Evolutionary conservation across 2,797 vertebrate genomes (phyloP), one percentile per base, ranked within the genome.

Genomic region (Notoglanidium macrostoma): DNA sequence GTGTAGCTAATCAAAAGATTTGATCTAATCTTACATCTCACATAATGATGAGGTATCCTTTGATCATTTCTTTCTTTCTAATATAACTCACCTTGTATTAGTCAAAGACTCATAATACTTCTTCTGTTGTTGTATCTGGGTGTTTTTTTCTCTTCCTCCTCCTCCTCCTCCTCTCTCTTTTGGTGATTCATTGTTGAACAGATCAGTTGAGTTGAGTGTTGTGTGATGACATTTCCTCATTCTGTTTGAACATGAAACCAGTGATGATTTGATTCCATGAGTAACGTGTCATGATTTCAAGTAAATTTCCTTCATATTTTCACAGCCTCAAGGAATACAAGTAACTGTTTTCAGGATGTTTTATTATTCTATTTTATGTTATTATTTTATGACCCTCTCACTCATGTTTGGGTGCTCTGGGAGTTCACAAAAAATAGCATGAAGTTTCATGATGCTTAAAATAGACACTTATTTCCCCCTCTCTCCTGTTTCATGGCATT

Each of bases 391-490:
- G 61, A 70, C 23, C 76, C 23, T 59, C 35, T 59, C n/a, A n/a
- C 72, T 83, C 40, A 85, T 70, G 46, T 63, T 29, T 82, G 26
- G 26, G 21, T 77, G 32, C 59, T 77, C 32, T 85, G 78, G 61
- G n/a, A 81, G 59, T 61, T 81, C 59, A 61, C 17, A 51, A 29
- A 19, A 83, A 84, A 79, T 51, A 35, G 23, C 74, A 84, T 67
- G 40, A 85, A 70, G 68, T 70, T 68, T 87, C 65, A 76, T 73
- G 63, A 81, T 55, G 77, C 54, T 82, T 80, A 85, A 88, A 88
- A 86, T 77, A 85, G 77, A 68, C 79, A 23, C 68, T 32, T 83
- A 83, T 77, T 76, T 40, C 44, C 14, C 79, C 49, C 49, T 10
- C 49, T 10, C 5, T 54, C 17, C 81, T 76, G 57, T 88, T 85